Evolutionary conservation across 2,888 invertebrate genomes (phyloP).

Genomic region (Idaea biselata): DNA sequence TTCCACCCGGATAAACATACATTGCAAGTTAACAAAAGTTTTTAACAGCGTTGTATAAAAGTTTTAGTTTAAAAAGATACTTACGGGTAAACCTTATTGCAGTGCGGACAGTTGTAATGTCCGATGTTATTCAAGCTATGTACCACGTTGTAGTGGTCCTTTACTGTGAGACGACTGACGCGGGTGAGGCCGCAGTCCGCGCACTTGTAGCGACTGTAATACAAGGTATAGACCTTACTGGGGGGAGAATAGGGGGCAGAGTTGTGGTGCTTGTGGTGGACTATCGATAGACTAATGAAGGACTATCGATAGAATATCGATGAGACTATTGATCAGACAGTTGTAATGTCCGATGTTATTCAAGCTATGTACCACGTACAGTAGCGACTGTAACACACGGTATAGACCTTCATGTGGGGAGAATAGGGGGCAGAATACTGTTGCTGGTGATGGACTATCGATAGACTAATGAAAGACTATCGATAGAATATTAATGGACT

Average conservation of each 20-base stretch:
- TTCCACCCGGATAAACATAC: too few relatives aligned
- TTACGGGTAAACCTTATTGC: slow-evolving; percentile 54
- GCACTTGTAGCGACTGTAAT: slow-evolving; percentile 57
- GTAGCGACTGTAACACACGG: slow-evolving; percentile 51
- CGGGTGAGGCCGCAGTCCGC: slow-evolving; percentile 46
- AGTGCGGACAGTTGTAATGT: slow-evolving; percentile 44
- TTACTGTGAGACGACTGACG: slow-evolving; percentile 40
- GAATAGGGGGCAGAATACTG: too few relatives aligned
- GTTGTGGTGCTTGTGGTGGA: too few relatives aligned
- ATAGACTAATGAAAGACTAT: too few relatives aligned
- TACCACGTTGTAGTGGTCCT: slow-evolving; percentile 47
- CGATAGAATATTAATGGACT: background rate
- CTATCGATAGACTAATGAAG: too few relatives aligned
- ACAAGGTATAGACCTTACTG: background rate
- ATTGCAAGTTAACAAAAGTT: too few relatives aligned
- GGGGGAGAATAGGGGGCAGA: too few relatives aligned
- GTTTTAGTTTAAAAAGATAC: slow-evolving; percentile 26
- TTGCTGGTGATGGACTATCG: too few relatives aligned
- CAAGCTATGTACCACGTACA: slow-evolving; percentile 39
- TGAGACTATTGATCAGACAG: slow-evolving; percentile 42
- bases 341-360: slow-evolving; percentile 29
- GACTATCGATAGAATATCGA: background rate
- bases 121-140: slow-evolving; percentile 34
- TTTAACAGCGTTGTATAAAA: too few relatives aligned
- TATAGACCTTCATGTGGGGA: background rate